Evolutionary conservation across 1,140 invertebrate genomes (phyloP).

Genomic region (Carposina sasakii): DNA sequence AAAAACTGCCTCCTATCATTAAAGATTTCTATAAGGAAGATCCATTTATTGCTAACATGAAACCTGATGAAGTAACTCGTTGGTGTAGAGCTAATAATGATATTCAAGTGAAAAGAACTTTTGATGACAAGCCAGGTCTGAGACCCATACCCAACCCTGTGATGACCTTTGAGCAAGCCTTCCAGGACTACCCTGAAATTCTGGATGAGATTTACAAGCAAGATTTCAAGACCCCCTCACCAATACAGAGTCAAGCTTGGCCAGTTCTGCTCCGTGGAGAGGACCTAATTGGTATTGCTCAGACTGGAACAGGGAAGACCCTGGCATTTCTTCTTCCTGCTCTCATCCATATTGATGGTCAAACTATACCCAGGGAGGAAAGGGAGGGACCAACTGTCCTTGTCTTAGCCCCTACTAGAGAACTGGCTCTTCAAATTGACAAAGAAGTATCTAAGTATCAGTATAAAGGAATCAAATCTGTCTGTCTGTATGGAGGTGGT

Average conservation of each 20-base stretch:
- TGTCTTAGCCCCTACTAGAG: constrained; percentile 91
- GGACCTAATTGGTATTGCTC: constrained; percentile 95
- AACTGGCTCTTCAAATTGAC: constrained; percentile 93
- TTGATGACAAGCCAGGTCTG: constrained; percentile 58
- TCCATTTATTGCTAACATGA: constrained; percentile 78
- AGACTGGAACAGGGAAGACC: constrained; percentile 94
- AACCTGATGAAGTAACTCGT: constrained; percentile 73
- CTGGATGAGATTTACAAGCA: constrained; percentile 86
- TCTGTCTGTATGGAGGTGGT: constrained; percentile 92
- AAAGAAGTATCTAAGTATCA: constrained; percentile 90
- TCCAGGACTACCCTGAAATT: constrained; percentile 87
- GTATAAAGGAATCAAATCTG: constrained; percentile 86
- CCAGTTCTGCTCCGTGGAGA: constrained; percentile 88
- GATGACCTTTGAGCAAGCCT: constrained; percentile 88
- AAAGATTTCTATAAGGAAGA: constrained; percentile 92
- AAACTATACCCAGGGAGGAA: constrained; percentile 78
- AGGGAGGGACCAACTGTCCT: constrained; percentile 88
- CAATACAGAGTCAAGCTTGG: constrained; percentile 94
- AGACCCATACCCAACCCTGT: constrained; percentile 87
- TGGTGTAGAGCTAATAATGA: constrained; percentile 83
- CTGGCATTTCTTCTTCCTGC: constrained; percentile 93
- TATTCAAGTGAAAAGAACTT: constrained; percentile 77
- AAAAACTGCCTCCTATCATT: constrained; percentile 76
- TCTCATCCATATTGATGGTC: constrained; percentile 90
- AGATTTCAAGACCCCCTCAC: constrained; percentile 88